Conservation (phyloP, 1,140 invertebrate species). For the Aphaenogaster floridana region DNA sequence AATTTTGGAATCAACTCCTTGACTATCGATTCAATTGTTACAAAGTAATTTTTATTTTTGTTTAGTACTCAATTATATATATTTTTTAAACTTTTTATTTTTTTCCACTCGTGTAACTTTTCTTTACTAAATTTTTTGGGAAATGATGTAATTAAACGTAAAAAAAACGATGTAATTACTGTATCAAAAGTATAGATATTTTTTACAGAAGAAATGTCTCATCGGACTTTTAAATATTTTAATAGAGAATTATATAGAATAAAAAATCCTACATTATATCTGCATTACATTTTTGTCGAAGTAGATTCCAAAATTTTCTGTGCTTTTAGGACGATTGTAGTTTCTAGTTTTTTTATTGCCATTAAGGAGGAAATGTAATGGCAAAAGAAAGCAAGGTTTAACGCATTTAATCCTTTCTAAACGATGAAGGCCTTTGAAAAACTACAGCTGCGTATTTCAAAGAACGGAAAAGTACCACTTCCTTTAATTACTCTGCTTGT, state of each 20-base stretch:
- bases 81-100: background rate
- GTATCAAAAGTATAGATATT: background rate
- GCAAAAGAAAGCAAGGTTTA: constrained; percentile 55
- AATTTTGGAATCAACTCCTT: background rate
- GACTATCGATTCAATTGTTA: background rate
- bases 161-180: background rate
- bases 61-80: background rate
- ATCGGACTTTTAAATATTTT: background rate
- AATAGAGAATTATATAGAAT: background rate
- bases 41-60: background rate
- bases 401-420: constrained; percentile 64
- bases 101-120: background rate
- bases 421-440: constrained; percentile 54
- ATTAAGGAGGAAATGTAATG: constrained; percentile 36
- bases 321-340: constrained; percentile 18
- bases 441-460: constrained; percentile 54
- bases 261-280: background rate
- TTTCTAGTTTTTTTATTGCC: constrained; percentile 39
- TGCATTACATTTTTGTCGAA: background rate
- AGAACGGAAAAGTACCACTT: constrained; percentile 62
- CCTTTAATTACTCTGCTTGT: constrained; percentile 63
- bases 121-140: background rate
- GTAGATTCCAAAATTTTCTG: constrained; percentile 2
- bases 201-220: background rate
- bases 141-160: background rate